Percentiles rank a stretch among this genome's conserved stretches.
Evolutionary conservation across 1,140 invertebrate genomes (phyloP).

Genomic region (Zaprionus ornatus): DNA sequence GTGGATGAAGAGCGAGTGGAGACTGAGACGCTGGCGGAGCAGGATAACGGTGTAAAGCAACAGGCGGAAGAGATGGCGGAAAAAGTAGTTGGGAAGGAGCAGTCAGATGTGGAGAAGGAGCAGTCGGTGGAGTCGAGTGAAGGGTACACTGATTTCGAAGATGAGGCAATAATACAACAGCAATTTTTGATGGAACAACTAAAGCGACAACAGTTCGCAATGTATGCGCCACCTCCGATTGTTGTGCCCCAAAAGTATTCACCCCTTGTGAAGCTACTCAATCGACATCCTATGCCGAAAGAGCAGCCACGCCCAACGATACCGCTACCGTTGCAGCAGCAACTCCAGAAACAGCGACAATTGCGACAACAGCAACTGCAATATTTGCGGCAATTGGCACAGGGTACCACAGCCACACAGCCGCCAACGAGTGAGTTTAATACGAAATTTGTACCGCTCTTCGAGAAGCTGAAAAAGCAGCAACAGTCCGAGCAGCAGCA

Average conservation of each 20-base stretch:
- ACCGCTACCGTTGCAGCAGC: neutral
- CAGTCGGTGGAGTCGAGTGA: neutral
- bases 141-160: neutral
- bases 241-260: slow-evolving; percentile 28
- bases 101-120: neutral
- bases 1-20: neutral
- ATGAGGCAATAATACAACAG: neutral
- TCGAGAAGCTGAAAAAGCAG: neutral
- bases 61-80: neutral
- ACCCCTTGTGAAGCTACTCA: slow-evolving; percentile 20
- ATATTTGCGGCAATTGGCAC: neutral
- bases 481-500: neutral
- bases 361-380: neutral
- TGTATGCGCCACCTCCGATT: slow-evolving; percentile 23
- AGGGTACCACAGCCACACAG: neutral
- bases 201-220: neutral
- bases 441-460: neutral
- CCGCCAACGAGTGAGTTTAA: neutral
- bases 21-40: neutral
- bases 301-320: neutral
- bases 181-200: neutral
- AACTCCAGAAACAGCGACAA: neutral
- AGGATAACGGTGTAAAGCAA: neutral
- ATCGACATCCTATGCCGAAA: slow-evolving; percentile 22
- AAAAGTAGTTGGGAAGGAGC: neutral